Evolutionary conservation across 1,140 invertebrate genomes (phyloP).

Genomic region (Drosophila subpulchrella): DNA sequence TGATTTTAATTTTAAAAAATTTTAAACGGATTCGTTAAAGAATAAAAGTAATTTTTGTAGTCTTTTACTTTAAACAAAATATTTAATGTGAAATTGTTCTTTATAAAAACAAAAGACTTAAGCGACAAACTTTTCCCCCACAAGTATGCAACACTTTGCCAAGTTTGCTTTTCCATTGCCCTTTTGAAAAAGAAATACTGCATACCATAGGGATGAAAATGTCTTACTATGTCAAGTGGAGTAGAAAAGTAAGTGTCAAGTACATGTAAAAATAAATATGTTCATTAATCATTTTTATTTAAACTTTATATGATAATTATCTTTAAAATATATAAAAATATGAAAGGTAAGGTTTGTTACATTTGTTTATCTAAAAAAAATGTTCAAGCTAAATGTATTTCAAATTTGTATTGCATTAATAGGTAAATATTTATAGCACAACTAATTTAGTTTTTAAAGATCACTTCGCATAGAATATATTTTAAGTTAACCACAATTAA

Average conservation of each 20-base stretch:
- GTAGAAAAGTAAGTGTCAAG: not conserved
- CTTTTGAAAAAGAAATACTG: not conserved
- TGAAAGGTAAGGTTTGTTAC: too few relatives aligned
- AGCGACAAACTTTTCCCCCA: constrained; percentile 35
- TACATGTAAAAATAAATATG: not conserved
- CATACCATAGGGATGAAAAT: constrained; percentile 23
- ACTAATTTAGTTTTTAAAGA: too few relatives aligned
- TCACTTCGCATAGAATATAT: not conserved
- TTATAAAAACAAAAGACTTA: constrained; percentile 65
- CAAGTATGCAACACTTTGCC: constrained; percentile 27
- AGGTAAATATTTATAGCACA: too few relatives aligned
- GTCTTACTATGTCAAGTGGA: not conserved
- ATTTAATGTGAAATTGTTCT: too few relatives aligned
- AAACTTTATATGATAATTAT: too few relatives aligned
- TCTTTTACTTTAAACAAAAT: too few relatives aligned
- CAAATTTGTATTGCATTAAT: too few relatives aligned
- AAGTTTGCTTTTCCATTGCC: not conserved
- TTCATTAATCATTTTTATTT: not conserved
- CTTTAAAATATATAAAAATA: too few relatives aligned
- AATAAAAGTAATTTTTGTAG: too few relatives aligned
- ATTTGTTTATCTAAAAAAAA: not conserved
- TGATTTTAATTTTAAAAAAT: too few relatives aligned
- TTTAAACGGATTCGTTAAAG: too few relatives aligned
- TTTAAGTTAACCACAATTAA: not conserved
- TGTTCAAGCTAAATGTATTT: not conserved